Percentiles rank a stretch among this genome's conserved stretches.
phyloP scores from a whole-genome alignment of 2,113 vertebrate genomes.

The Rhynchomys soricoides region DNA sequence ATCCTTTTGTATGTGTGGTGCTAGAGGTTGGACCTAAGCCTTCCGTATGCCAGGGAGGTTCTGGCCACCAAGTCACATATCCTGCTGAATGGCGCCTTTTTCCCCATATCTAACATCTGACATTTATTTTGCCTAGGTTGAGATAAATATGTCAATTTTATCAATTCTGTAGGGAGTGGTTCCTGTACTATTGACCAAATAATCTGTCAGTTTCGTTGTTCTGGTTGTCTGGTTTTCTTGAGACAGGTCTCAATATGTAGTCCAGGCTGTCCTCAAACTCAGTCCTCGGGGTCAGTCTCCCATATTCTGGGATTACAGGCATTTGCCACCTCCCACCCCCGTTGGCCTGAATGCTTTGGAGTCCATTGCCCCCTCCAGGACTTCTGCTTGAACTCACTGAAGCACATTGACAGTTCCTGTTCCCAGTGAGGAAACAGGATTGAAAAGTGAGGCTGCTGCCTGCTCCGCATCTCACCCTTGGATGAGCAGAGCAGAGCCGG shows the following conservation, averaged over 20 bases:
- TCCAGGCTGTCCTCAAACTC: background rate
- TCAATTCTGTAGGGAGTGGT: background rate
- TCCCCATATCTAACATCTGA: background rate
- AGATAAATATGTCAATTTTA: background rate
- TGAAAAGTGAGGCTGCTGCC: background rate
- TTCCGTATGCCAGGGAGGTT: background rate
- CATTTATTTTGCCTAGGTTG: constrained; percentile 26
- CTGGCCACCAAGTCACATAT: background rate
- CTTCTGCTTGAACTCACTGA: background rate
- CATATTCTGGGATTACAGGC: background rate
- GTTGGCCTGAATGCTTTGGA: background rate
- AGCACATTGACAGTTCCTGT: background rate
- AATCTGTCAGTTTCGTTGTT: background rate
- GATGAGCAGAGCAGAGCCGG: background rate
- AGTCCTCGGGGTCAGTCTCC: background rate
- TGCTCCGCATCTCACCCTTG: background rate
- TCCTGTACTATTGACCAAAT: background rate
- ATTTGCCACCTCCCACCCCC: background rate
- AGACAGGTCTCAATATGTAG: background rate
- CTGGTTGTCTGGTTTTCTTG: background rate
- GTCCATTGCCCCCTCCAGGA: background rate
- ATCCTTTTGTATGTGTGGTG: background rate
- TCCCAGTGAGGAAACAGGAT: background rate
- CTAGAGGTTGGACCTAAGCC: background rate
- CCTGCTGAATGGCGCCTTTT: background rate